These are phyloP conservation scores for Psix sp. DNA, from an alignment of 1,140 invertebrate genomes.

Conservation along the genomic window DNA sequence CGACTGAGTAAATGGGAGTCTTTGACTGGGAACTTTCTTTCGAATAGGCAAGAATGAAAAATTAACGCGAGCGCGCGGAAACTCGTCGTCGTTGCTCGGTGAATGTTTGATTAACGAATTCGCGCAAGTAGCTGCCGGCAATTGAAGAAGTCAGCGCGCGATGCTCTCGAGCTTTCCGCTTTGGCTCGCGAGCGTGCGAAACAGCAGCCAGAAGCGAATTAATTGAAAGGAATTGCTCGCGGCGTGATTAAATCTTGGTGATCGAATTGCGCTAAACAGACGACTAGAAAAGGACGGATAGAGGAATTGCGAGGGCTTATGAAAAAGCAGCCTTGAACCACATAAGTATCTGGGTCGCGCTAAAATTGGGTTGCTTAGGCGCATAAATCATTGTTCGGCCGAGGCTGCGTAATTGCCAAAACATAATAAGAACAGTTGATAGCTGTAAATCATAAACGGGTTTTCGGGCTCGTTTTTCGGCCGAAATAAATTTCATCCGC, in stretches of 20 bases:
- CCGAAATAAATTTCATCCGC: slow-evolving; percentile 36
- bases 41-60: slow-evolving; percentile 8
- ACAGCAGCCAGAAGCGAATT: slow-evolving; percentile 38
- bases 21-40: slow-evolving; percentile 1
- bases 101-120: slow-evolving; percentile 45
- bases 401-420: slow-evolving; percentile 31
- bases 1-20: too few species aligned
- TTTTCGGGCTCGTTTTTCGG: slow-evolving; percentile 32
- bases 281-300: too few species aligned
- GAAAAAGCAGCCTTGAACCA: slow-evolving; percentile 11
- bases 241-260: slow-evolving; percentile 18
- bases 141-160: slow-evolving; percentile 21
- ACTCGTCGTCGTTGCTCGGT: not conserved
- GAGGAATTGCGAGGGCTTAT: too few species aligned
- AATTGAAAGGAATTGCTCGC: slow-evolving; percentile 42
- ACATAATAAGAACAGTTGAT: slow-evolving; percentile 29
- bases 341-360: slow-evolving; percentile 1
- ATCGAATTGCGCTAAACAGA: too few species aligned
- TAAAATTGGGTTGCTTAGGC: slow-evolving; percentile 7
- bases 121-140: slow-evolving; percentile 18
- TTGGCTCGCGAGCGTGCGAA: slow-evolving; percentile 22
- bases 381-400: slow-evolving; percentile 9
- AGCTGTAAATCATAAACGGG: slow-evolving; percentile 39
- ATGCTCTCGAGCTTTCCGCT: not conserved
- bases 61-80: slow-evolving; percentile 1